Evolutionary conservation across 2,888 invertebrate genomes (phyloP).

Genomic region (Amblyteles armatorius): DNA sequence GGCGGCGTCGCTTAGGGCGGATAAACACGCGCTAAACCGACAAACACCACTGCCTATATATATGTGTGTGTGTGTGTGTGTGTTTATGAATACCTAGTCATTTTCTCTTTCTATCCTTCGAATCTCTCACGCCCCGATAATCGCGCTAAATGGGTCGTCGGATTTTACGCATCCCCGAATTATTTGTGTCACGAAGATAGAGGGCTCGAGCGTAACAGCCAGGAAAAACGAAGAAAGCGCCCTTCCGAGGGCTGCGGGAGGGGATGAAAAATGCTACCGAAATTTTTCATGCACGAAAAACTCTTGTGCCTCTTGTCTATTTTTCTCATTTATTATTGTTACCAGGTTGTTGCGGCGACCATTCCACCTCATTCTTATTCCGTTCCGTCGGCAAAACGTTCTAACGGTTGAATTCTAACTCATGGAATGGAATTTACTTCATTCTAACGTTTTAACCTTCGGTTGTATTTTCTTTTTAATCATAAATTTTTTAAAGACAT

Average conservation of each 20-base stretch:
- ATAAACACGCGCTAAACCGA: slow-evolving; percentile 73
- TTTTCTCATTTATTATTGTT: neutral
- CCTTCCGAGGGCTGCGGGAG: neutral
- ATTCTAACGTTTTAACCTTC: no score
- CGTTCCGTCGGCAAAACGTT: no score
- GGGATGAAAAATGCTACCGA: slow-evolving; percentile 45
- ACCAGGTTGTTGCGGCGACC: no score
- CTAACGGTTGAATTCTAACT: no score
- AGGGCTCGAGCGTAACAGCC: slow-evolving; percentile 31
- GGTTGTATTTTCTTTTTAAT: no score
- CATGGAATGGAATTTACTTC: no score
- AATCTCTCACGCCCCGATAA: slow-evolving; percentile 81
- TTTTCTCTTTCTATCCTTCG: slow-evolving; percentile 71
- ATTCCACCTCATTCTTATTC: no score
- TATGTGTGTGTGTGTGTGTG: neutral
- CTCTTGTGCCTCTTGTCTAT: neutral
- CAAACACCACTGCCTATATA: slow-evolving; percentile 62
- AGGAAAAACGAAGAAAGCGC: slow-evolving; percentile 36
- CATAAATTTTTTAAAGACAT: neutral
- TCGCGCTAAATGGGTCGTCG: slow-evolving; percentile 79
- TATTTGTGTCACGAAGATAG: slow-evolving; percentile 75
- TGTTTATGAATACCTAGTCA: slow-evolving; percentile 37
- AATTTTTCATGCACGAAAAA: slow-evolving; percentile 7
- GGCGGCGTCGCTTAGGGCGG: slow-evolving; percentile 67
- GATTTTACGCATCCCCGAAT: slow-evolving; percentile 84